Conservation (phyloP, 2,113 vertebrate species). For the Atherinomorus stipes region DNA sequence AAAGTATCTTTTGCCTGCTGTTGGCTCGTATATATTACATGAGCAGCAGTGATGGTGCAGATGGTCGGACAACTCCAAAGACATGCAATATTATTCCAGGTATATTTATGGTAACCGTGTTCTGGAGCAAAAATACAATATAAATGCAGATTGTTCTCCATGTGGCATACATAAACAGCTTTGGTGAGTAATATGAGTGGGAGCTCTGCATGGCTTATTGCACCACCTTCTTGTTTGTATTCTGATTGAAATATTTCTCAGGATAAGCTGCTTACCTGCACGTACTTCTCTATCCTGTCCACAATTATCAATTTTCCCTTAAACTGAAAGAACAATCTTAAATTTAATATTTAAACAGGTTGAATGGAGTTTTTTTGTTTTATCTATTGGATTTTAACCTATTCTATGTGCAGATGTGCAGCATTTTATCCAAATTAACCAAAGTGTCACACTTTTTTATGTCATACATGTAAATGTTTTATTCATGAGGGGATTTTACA, state of each 20-base stretch:
- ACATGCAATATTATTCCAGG: slow-evolving; percentile 3
- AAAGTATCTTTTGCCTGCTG: not conserved
- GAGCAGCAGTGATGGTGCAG: not conserved
- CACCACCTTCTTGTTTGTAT: not conserved
- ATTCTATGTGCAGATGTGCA: not conserved
- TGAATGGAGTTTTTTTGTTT: not conserved
- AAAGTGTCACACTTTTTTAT: slow-evolving; percentile 1
- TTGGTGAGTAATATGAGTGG: not conserved
- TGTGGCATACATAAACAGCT: slow-evolving; percentile 11
- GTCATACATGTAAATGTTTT: not conserved
- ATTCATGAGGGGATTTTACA: not conserved
- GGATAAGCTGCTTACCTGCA: slow-evolving; percentile 50
- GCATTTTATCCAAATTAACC: not conserved
- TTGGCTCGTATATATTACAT: slow-evolving; percentile 10
- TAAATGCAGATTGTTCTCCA: not conserved
- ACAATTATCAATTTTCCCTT: slow-evolving; percentile 16
- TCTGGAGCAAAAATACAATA: not conserved
- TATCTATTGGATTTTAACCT: not conserved
- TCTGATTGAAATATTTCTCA: slow-evolving; percentile 24
- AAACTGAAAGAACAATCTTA: not conserved
- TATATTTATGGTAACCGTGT: slow-evolving; percentile 31
- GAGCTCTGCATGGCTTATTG: not conserved
- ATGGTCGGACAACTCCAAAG: not conserved
- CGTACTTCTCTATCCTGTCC: slow-evolving; percentile 31
- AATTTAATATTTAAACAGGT: slow-evolving; percentile 9